Base-by-base conservation (phyloP, 2,888 invertebrate genomes). In the Aporophyla nigra region DNA sequence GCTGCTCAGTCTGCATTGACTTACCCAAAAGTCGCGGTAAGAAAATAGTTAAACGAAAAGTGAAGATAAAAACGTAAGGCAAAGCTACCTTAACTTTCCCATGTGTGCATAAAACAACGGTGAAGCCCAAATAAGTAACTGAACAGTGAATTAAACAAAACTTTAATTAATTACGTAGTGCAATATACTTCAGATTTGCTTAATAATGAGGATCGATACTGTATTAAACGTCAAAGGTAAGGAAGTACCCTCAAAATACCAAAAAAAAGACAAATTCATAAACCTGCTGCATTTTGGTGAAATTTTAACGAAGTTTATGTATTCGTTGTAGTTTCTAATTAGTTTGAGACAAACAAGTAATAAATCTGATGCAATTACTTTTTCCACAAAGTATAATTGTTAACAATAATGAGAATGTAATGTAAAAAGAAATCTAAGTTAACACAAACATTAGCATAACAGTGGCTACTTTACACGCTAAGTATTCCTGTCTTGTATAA, bases 51-150 rank as follows among this genome's bases (percentile, higher is more conserved):
- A 7, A 40, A 27, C 12, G 27, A 53, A 53, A 19, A n/a, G 9
- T 67, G 1, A 1, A 27, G 40, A 27, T 6, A 21, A 12, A 66
- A 19, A n/a, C 5, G 12, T 43, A 4, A 24, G 2, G 24, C n/a
- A 33, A 75, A 33, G 27, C 71, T 82, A 82, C 71, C 73, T 73
- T 73, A 54, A 43, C 65, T 27, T 7, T 73, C 51, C 73, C 62
- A 72, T 40, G 70, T 73, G 54, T 65, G 67, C 70, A 72, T 62
- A 58, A 69, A 81, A 43, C 12, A 67, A 67, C 19, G 59, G 33
- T 49, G 14, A 62, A 71, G n/a, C 43, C 63, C 10, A 71, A 77
- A 62, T 49, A 73, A 59, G 16, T 21, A 43, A 65, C 40, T 7
- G 56, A 3, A 16, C 40, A 9, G 27, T 27, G 6, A n/a, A 12